Evolutionary conservation across 2,888 invertebrate species (phyloP).

Genomic region (Leptinotarsa tumamoca): DNA sequence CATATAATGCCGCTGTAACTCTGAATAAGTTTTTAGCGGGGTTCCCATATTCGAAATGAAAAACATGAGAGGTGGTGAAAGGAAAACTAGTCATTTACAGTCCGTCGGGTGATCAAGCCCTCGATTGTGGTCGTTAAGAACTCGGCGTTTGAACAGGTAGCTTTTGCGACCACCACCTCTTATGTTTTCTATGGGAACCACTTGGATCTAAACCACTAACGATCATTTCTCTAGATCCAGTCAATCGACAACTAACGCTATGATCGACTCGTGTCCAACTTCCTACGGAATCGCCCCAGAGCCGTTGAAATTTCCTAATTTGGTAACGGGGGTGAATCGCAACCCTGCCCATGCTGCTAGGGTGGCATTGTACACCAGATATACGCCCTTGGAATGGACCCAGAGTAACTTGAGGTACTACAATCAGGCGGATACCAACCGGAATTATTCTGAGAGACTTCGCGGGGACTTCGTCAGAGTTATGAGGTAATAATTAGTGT

Average conservation of each 20-base stretch:
- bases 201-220: not conserved
- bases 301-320: conserved; percentile 83
- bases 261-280: conserved; percentile 80
- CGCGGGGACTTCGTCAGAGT: conserved; percentile 83
- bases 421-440: conserved; percentile 87
- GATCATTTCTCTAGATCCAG: conserved; percentile 63
- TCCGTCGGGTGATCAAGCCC: no score
- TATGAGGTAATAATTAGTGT: conserved; percentile 67
- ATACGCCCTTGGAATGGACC: conserved; percentile 93
- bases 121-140: no score
- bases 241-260: conserved; percentile 80
- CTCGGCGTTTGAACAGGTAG: no score
- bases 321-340: conserved; percentile 84
- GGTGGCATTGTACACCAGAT: conserved; percentile 88
- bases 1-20: conserved; percentile 77
- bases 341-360: conserved; percentile 87
- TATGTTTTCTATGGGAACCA: not conserved
- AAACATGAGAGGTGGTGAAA: not conserved
- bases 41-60: not conserved
- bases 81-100: not conserved
- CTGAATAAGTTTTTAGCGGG: not conserved
- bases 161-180: no score
- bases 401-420: conserved; percentile 82
- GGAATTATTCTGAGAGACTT: conserved; percentile 82
- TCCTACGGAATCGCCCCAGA: conserved; percentile 79